Base-by-base conservation (phyloP, 2,113 vertebrate genomes). In the Tragelaphus imberbis region DNA sequence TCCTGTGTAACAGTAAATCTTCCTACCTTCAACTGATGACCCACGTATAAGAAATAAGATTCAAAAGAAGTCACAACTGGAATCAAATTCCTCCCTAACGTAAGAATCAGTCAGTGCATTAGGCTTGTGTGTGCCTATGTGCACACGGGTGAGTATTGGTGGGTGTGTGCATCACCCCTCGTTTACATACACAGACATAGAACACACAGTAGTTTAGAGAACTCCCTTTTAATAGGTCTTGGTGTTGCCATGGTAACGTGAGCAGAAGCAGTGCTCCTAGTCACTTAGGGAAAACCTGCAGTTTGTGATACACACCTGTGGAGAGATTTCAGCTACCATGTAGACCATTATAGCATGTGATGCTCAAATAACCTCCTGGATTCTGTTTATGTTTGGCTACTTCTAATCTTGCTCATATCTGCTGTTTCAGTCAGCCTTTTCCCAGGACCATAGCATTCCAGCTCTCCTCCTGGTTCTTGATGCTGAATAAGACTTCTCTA, bases 241-340 rank as follows among this genome's bases (percentile, higher is more conserved):
- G 97, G 90, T 94, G 94, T 99, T 93, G 89, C 98, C 98, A 98
- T 98, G 98, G 98, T 98, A 99, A 99, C 98, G 5, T 63, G 92
- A 93, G 86, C 36, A 5, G 97, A 96, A 97, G 97, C 97, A 84
- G 75, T 8, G 6, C 87, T 96, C 88, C 93, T 96, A 85, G 95
- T 84, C 55, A 90, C 61, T 59, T 5, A 92, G 5, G 49, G 59
- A 90, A 96, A 93, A 97, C 90, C 96, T 0, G 0, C 36, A 1
- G 23, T 61, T 94, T 82, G 59, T 2, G 56, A 91, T 40, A 28
- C 0, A 0, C 21, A 8, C 88, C 95, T 91, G 92, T 51, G 7
- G 87, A 94, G 81, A 98, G 90, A 65, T 27, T 84, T 91, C 36
- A 63, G 93, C 44, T 23, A 3, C 58, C 3, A 0, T 3, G 33